A percentile compares a stretch with the other conserved stretches of the same genome.
Evolutionary conservation across 2,888 invertebrate genomes (phyloP).

Genomic region (Anaspis maculata): DNA sequence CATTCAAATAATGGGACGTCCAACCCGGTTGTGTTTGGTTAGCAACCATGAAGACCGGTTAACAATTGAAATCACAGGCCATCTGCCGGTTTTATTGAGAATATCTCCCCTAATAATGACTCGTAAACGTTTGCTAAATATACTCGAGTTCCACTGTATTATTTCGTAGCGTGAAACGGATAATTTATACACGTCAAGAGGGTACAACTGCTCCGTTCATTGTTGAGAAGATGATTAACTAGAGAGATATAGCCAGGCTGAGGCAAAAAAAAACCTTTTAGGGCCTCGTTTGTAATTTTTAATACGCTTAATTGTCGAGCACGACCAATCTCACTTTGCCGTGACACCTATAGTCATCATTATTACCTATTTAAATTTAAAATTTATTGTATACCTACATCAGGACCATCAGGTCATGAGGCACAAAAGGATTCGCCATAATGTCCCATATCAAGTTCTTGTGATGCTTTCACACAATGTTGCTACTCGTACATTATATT

Average conservation of each 20-base stretch:
- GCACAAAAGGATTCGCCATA: too few relatives aligned
- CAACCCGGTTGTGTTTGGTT: constrained; percentile 34
- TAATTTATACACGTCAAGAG: constrained; percentile 39
- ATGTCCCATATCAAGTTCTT: too few relatives aligned
- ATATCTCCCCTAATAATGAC: constrained; percentile 32
- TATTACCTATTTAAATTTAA: too few relatives aligned
- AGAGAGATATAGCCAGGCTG: too few relatives aligned
- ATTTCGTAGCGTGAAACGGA: constrained; percentile 37
- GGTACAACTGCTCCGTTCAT: constrained; percentile 29
- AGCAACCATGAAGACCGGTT: constrained; percentile 39
- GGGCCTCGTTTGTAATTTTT: constrained; percentile 37
- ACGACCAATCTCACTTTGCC: constrained; percentile 21
- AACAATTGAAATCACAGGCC: constrained; percentile 39
- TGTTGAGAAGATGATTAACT: constrained; percentile 36
- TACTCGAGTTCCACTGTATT: constrained; percentile 38
- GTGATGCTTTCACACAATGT: too few relatives aligned
- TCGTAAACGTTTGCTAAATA: constrained; percentile 41
- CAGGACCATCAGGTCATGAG: too few relatives aligned
- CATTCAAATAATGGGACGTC: constrained; percentile 26
- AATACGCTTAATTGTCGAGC: constrained; percentile 36
- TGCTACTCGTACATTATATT: too few relatives aligned
- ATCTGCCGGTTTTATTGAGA: constrained; percentile 38
- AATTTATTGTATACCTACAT: too few relatives aligned
- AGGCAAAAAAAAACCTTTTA: constrained; percentile 27
- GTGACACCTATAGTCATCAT: too few relatives aligned